Evolutionary conservation across 2,797 vertebrate species (phyloP).

Genomic region (Leptodactylus fallax): DNA sequence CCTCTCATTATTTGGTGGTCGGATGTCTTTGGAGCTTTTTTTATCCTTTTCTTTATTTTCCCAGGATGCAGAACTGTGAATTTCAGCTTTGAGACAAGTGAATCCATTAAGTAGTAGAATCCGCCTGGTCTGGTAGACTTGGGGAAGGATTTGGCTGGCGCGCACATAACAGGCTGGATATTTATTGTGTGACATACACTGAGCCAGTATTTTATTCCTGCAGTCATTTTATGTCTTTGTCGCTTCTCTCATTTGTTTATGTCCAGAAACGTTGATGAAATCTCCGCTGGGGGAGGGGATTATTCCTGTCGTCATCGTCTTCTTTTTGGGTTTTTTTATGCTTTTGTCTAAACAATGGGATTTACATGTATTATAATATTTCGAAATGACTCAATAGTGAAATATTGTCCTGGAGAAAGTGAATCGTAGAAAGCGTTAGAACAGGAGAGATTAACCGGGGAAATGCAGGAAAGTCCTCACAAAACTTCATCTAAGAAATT

Average conservation of each 20-base stretch:
- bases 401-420: not conserved
- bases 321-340: not conserved
- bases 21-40: too few relatives aligned
- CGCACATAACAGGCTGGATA: constrained; percentile 5
- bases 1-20: too few relatives aligned
- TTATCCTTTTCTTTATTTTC: too few relatives aligned
- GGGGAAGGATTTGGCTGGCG: constrained; percentile 59
- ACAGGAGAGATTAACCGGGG: too few relatives aligned
- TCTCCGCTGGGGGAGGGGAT: not conserved
- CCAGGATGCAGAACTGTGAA: too few relatives aligned
- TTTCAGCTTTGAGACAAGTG: constrained; percentile 49
- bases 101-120: constrained; percentile 61
- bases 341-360: not conserved
- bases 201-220: not conserved
- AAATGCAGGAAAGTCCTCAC: too few relatives aligned
- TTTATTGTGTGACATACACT: not conserved
- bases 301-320: not conserved
- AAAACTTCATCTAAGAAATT: too few relatives aligned
- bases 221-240: not conserved
- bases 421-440: too few relatives aligned
- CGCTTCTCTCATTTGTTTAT: not conserved
- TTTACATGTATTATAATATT: not conserved
- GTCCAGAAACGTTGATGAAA: not conserved
- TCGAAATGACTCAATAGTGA: not conserved
- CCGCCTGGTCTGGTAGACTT: constrained; percentile 49